phyloP scores from a whole-genome alignment of 1,140 invertebrate genomes.

The Drosophila nigromelanica region DNA sequence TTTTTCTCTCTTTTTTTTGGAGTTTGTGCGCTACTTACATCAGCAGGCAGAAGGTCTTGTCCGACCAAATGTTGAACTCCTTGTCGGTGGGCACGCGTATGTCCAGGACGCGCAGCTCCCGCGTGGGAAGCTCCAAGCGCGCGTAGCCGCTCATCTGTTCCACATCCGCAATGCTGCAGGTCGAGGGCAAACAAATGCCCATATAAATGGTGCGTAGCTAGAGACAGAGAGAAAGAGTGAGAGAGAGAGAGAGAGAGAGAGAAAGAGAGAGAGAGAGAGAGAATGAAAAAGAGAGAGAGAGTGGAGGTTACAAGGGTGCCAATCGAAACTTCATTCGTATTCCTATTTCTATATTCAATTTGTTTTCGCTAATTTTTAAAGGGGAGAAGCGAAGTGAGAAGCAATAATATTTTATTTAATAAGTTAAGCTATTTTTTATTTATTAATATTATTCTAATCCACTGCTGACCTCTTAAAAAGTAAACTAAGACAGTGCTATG shows the following conservation, averaged over 20 bases:
- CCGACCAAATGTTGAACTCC: constrained; percentile 87
- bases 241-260: neutral
- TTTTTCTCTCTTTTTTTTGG: constrained; percentile 12
- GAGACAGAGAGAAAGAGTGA: too few species aligned
- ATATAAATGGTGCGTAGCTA: constrained; percentile 87
- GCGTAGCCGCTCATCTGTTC: constrained; percentile 86
- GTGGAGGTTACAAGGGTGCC: neutral
- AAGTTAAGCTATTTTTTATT: neutral
- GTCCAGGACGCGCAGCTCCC: constrained; percentile 84
- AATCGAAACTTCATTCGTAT: too few species aligned
- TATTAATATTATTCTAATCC: too few species aligned
- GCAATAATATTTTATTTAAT: neutral
- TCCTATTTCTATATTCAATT: too few species aligned
- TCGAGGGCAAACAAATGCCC: constrained; percentile 89
- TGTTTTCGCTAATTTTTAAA: neutral
- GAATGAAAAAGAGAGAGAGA: too few species aligned
- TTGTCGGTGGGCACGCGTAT: constrained; percentile 88
- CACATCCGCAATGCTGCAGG: constrained; percentile 87
- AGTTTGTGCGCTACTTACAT: constrained; percentile 85
- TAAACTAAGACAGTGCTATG: too few species aligned
- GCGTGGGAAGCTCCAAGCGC: constrained; percentile 82
- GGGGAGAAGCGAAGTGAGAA: neutral
- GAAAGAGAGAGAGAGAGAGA: neutral
- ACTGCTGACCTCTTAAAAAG: too few species aligned
- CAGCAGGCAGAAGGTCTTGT: constrained; percentile 89